Base-by-base conservation (phyloP, 2,113 vertebrate genomes). In the Anoura caudifer region DNA sequence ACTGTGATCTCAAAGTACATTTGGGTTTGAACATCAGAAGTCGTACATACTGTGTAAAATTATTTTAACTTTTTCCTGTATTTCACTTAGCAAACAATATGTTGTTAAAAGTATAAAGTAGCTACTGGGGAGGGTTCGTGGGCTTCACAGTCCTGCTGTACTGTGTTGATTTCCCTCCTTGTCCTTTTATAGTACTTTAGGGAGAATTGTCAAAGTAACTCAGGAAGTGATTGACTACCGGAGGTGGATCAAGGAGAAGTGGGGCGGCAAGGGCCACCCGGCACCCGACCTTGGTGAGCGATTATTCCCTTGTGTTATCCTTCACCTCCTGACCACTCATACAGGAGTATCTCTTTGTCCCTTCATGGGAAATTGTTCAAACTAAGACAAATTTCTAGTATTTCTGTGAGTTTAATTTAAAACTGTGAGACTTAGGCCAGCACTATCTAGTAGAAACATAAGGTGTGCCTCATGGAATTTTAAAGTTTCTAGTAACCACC, bases 221-320 rank as follows among this genome's bases (percentile, higher is more conserved):
- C 99, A 99, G 98, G 99, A 99, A 97, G 99, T 99, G 97, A 99
- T 99, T 11, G 99, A 99, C 95, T 99, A 99, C 98, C 99, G 99
- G 96, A 98, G 99, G 89, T 99, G 99, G 99, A 99, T 99, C 98
- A 99, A 98, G 92, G 99, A 99, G 89, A 99, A 99, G 92, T 99
- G 99, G 99, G 99, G 99, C 36, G 95, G 91, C 98, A 98, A 98
- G 96, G 90, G 95, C 95, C 98, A 96, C 67, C 86, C 96, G 1
- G 95, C 98, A 24, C 97, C 98, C 5, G 98, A 97, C 69, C 96
- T 98, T 24, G 98, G 99, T 99, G 97, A 98, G 98, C 41, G 72
- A 9, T 1, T 0, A 0, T 3, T 13, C 19, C 6, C 22, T 16
- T 16, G 5, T 2, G 5, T 3, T 2, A 0, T 33, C 28, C 67